Base-by-base conservation (phyloP, 1,140 invertebrate species). In the Eumeta japonica region DNA sequence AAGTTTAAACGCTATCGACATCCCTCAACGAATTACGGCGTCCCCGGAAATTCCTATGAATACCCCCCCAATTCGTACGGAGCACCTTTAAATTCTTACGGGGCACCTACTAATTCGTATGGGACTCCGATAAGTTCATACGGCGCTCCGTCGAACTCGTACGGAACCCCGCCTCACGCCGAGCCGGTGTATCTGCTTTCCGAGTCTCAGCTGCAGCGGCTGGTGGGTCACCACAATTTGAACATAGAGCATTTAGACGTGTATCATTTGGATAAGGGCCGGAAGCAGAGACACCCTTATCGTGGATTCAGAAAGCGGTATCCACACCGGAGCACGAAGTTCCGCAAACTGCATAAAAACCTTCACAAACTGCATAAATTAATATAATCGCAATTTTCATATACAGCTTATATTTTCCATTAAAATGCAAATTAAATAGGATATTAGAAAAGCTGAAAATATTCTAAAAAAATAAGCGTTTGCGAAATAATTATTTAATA, bases 231-330 rank as follows among this genome's bases (percentile, higher is more conserved):
- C 16, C 54, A 56, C 12, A 71, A 68, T 45, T 46, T 70, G 15
- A 70, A 73, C 39, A 66, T 68, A 28, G 51, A 62, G 40, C 64
- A 70, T 48, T 52, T 66, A 27, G 63, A 70, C 33, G 50, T 73
- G 2, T 66, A 50, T 20, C 68, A 73, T 20, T 30, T 55, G 13
- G 30, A 48, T 35, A 50, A 53, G 44, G 47, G 45, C 30, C 17
- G 35, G 0, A 27, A 20, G 13, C 47, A 55, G 31, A 44, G 39
- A 20, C 53, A 48, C 19, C 52, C 47, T 16, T 60, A 58, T 41
- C 48, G 58, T 11, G 58, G 43, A 10, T 54, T 57, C 35, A 48
- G 55, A 16, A 50, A 55, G 28, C 49, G 55, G 0, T 45, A 53
- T 15, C 50, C 42, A 14, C 47, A 57, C n/a, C 48, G 46, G 17